Conservation (phyloP, 2,113 vertebrate genomes). For the Empidonax alnorum region DNA sequence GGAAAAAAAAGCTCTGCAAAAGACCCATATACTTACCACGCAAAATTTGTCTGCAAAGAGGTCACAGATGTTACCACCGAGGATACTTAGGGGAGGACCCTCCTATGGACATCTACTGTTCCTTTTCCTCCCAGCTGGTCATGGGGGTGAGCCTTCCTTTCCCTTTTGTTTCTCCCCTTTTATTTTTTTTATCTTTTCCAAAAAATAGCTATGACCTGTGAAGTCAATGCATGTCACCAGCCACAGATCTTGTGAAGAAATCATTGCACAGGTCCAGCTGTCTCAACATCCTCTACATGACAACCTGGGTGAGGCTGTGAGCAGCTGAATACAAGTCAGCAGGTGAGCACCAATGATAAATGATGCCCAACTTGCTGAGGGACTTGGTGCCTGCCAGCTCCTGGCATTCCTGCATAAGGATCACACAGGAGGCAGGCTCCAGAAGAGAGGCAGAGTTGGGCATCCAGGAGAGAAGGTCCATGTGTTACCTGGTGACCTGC, state of each 20-base stretch:
- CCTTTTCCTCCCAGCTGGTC: neutral
- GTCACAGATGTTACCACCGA: neutral
- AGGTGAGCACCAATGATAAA: neutral
- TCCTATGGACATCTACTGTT: neutral
- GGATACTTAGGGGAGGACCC: neutral
- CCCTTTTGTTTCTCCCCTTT: neutral
- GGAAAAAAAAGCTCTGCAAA: neutral
- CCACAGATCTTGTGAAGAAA: neutral
- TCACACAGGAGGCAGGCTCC: neutral
- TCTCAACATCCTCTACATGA: neutral
- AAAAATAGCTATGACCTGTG: neutral
- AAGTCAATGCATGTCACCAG: neutral
- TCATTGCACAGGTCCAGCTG: neutral
- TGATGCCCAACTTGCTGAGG: fast-evolving
- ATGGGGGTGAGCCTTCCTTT: fast-evolving
- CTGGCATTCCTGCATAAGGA: neutral
- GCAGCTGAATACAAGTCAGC: neutral
- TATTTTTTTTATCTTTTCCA: neutral
- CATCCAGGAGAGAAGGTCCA: neutral
- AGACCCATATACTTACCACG: neutral
- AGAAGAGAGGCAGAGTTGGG: neutral
- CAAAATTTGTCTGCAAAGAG: neutral
- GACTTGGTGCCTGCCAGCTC: neutral
- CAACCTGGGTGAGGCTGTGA: neutral
- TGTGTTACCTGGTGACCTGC: neutral